Conservation (phyloP, 2,797 vertebrate species). For the Thamnophis elegans region DNA sequence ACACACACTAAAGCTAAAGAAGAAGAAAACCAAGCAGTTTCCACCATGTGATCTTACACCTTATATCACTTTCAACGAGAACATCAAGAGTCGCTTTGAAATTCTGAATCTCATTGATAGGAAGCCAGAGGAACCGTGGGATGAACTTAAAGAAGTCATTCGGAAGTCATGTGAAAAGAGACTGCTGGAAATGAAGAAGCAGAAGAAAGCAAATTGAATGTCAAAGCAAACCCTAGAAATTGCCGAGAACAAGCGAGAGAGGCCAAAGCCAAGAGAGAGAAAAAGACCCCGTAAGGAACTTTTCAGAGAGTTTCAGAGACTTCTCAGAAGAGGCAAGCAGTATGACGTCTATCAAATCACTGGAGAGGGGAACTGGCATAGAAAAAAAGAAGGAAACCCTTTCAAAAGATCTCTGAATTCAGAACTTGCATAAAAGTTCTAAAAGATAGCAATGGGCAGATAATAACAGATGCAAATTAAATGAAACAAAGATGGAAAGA, state of each 20-base stretch:
- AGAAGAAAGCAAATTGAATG: neutral
- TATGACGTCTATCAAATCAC: neutral
- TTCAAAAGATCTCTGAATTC: neutral
- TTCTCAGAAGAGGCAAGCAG: neutral
- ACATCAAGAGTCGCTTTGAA: neutral
- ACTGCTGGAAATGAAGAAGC: neutral
- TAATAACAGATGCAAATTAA: neutral
- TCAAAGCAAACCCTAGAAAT: neutral
- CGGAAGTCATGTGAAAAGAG: neutral
- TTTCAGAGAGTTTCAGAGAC: neutral
- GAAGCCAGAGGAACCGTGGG: neutral
- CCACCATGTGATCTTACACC: neutral
- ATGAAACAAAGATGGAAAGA: neutral
- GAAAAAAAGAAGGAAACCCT: neutral
- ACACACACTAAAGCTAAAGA: neutral
- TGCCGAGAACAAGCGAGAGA: neutral
- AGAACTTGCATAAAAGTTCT: neutral
- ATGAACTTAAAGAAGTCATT: neutral
- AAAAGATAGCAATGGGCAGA: neutral
- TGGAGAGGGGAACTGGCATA: neutral
- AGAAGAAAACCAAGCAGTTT: neutral
- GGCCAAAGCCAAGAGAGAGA: neutral
- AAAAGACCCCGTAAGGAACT: neutral
- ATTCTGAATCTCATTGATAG: neutral
- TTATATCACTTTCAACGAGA: neutral